phyloP scores from a whole-genome alignment of 2,888 invertebrate genomes.

The Nomada ruficornis region DNA sequence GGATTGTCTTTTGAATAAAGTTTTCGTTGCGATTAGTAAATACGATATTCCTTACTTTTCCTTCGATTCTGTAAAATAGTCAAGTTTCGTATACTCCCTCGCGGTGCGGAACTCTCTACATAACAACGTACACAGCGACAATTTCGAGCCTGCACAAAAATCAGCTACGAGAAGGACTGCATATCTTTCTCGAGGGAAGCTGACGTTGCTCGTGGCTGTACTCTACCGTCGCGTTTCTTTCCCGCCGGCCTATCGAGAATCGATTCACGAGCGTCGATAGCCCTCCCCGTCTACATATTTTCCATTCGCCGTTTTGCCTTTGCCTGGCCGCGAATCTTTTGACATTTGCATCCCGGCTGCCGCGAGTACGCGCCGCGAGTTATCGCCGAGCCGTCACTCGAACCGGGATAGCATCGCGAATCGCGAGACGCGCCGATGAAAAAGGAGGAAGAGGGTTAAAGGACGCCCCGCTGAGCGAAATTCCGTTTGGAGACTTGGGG shows the following conservation, averaged over 20 bases:
- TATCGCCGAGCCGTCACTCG: conserved; percentile 45
- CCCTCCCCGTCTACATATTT: neutral
- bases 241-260: conserved; percentile 30
- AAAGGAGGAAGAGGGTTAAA: neutral
- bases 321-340: conserved; percentile 34
- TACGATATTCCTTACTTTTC: too few species aligned
- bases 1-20: too few species aligned
- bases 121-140: conserved; percentile 7
- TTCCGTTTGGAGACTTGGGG: conserved; percentile 23
- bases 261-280: conserved; percentile 53
- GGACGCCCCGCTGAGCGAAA: conserved; percentile 44
- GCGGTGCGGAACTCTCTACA: too few species aligned
- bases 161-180: conserved; percentile 22
- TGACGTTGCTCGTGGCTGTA: conserved; percentile 19
- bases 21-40: too few species aligned
- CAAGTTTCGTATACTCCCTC: too few species aligned
- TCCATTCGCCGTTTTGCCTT: conserved; percentile 15
- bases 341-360: conserved; percentile 56
- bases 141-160: conserved; percentile 11
- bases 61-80: too few species aligned
- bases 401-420: conserved; percentile 47
- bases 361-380: conserved; percentile 35
- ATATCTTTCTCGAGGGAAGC: neutral
- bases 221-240: conserved; percentile 24
- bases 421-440: conserved; percentile 7